Conservation (phyloP, 2,797 vertebrate genomes). For the Glossophaga mutica region DNA sequence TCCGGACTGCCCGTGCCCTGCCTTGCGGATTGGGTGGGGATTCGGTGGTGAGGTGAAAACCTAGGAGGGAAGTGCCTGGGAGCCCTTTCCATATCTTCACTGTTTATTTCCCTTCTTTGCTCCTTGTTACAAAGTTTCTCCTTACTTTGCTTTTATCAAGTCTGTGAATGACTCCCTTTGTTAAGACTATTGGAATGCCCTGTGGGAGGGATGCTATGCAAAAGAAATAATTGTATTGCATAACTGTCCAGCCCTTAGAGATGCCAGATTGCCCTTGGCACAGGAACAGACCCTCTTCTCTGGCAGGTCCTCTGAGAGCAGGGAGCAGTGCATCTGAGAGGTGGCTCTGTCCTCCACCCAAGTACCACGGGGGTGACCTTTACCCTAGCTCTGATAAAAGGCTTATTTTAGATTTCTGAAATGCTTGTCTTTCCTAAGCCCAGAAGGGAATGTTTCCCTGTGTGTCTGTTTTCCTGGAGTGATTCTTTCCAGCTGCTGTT, state of each 20-base stretch:
- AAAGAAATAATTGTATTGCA: conserved; percentile 56
- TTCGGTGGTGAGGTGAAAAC: not conserved
- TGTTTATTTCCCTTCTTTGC: conserved; percentile 19
- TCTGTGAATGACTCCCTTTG: conserved; percentile 67
- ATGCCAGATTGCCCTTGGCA: conserved; percentile 47
- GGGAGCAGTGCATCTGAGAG: not conserved
- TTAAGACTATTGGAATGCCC: conserved; percentile 64
- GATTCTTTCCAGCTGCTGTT: conserved; percentile 50
- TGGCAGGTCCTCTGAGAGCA: not conserved
- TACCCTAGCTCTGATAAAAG: not conserved
- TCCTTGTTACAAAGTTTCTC: conserved; percentile 38
- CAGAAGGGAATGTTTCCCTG: not conserved
- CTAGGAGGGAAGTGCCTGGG: not conserved
- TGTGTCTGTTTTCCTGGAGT: not conserved
- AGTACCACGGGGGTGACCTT: not conserved
- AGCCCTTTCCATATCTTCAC: not conserved
- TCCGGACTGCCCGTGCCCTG: not conserved
- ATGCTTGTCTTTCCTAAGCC: not conserved
- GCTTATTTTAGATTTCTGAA: conserved; percentile 53
- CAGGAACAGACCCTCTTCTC: not conserved
- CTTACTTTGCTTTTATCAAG: conserved; percentile 57
- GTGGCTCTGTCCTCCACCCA: not conserved
- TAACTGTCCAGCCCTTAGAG: conserved; percentile 48
- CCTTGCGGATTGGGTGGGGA: no score
- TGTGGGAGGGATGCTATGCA: conserved; percentile 65